Conservation (phyloP, 2,113 vertebrate species). For the Sebastes schlegelii region DNA sequence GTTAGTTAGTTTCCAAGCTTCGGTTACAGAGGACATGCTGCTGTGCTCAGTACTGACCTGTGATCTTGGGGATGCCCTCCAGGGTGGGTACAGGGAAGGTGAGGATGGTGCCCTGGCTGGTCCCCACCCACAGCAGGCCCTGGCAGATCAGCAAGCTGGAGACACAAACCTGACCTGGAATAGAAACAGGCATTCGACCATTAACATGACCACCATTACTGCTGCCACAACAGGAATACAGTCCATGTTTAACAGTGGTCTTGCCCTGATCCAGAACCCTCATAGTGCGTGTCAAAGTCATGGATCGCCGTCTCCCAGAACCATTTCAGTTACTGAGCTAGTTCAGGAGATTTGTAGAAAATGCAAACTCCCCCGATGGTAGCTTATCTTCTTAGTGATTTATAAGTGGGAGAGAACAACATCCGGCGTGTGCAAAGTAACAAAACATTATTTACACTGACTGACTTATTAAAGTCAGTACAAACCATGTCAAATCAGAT, state of each 20-base stretch:
- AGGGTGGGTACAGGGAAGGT: conserved; percentile 60
- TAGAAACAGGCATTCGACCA: not conserved
- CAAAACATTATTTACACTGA: not conserved
- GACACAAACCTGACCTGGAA: conserved; percentile 51
- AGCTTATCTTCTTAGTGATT: not conserved
- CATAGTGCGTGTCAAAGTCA: not conserved
- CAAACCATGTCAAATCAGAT: not conserved
- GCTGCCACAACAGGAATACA: not conserved
- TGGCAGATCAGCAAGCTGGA: conserved; percentile 60
- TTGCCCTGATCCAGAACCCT: not conserved
- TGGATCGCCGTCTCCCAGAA: not conserved
- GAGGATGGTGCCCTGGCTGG: conserved; percentile 60
- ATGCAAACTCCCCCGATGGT: too few species aligned
- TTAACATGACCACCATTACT: not conserved
- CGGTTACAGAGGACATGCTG: not conserved
- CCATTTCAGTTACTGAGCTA: not conserved
- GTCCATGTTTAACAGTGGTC: conserved; percentile 2
- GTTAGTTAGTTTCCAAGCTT: not conserved
- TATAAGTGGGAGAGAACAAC: not conserved
- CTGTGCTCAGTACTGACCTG: conserved; percentile 37
- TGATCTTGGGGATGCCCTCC: conserved; percentile 69
- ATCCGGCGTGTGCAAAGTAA: not conserved
- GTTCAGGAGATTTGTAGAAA: too few species aligned
- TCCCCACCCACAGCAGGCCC: conserved; percentile 67
- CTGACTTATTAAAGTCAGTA: not conserved